phyloP scores from a whole-genome alignment of 2,113 vertebrate species.

The Ondatra zibethicus region DNA sequence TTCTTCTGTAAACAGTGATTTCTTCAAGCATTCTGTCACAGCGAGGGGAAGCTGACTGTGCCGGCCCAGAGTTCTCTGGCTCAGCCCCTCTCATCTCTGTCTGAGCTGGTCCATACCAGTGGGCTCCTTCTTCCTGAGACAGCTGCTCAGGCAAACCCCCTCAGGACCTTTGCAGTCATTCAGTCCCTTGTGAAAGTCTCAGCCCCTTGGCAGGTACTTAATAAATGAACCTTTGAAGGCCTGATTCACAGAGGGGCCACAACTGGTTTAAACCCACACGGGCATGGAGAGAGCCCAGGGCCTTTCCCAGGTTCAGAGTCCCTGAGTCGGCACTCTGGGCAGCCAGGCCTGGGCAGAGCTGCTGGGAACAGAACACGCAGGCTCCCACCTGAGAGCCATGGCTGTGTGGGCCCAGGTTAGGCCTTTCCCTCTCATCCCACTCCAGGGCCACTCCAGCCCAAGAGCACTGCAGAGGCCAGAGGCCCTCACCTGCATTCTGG shows the following conservation, averaged over 20 bases:
- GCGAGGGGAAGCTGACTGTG: background rate
- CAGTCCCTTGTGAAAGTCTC: background rate
- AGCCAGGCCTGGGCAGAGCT: background rate
- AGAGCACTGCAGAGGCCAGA: background rate
- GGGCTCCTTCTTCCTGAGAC: background rate
- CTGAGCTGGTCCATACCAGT: background rate
- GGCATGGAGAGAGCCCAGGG: background rate
- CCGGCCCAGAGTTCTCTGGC: background rate
- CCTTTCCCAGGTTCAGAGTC: background rate
- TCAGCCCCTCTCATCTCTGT: background rate
- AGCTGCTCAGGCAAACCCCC: background rate
- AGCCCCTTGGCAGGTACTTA: background rate
- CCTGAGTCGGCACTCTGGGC: rapidly evolving
- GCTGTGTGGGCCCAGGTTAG: rapidly evolving
- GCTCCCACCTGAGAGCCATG: rapidly evolving
- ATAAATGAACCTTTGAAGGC: background rate
- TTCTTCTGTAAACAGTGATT: background rate
- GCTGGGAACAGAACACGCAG: background rate
- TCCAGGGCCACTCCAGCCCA: background rate
- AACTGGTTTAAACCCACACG: background rate
- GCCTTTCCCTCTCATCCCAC: background rate
- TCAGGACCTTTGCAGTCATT: background rate
- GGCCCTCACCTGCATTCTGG: background rate
- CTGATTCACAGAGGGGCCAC: no score
- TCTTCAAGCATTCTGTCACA: background rate